Evolutionary conservation across 1,140 invertebrate genomes (phyloP), one percentile per base, ranked within the genome.

Genomic region (Zaprionus vittiger): DNA sequence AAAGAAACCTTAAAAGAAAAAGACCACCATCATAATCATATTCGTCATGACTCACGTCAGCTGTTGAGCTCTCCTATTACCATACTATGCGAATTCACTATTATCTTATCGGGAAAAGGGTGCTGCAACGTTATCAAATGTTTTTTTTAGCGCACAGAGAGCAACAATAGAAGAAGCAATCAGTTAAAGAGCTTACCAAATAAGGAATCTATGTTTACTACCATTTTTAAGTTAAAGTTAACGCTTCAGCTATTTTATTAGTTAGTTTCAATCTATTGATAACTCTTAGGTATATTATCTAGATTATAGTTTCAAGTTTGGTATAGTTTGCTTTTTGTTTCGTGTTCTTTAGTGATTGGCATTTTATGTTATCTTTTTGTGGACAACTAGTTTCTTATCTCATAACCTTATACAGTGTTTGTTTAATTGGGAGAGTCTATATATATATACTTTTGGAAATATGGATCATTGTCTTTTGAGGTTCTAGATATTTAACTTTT

Each of bases 1-100:
- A 64, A 64, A 65, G 81, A 85, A 74, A 44, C 79, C 67, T 20
- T 64, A 69, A 44, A 71, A 52, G 54, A 62, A 7, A 9, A n/a
- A 17, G 41, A 17, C n/a, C 34, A 62, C 64, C 26, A 47, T 59
- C 73, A 62, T 17, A 66, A 66, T 66, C 44, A 74, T 73, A 61
- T 34, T 34, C 31, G 69, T 38, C 55, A 59, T 68, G 72, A 73
- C 44, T 73, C 72, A 70, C 22, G 28, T 38, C 31, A 75, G 20
- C 72, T 62, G 31, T 15, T 31, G n/a, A 63, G 11, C 17, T 49
- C 47, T 2, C 47, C 11, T 12, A 52, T 52, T 52, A 52, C 47
- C 47, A 52, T 28, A 49, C 17, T 44, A 5, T 41, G 38, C 41
- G 28, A 61, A 69, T 57, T 38, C 31, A 37, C 66, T 12, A 31